Conservation (phyloP, 2,113 vertebrate species). For the Nyctereutes procyonoides region DNA sequence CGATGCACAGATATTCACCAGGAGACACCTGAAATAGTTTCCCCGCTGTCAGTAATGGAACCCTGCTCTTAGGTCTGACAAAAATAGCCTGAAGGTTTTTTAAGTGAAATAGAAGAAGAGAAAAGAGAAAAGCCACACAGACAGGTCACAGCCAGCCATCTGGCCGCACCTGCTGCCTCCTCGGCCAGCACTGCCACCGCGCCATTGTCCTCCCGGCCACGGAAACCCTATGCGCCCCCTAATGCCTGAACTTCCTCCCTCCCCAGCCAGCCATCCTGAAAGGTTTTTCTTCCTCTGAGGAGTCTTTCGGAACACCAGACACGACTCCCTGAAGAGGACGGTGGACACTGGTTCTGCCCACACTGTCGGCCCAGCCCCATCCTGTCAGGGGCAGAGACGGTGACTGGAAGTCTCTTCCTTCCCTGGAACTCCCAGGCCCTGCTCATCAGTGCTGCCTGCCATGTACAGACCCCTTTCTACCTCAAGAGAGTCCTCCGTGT, state of each 20-base stretch:
- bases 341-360: neutral
- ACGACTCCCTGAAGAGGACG: accelerated
- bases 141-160: neutral
- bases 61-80: neutral
- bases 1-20: neutral
- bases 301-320: neutral
- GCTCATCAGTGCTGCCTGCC: accelerated
- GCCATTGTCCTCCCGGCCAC: too few relatives aligned
- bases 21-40: neutral
- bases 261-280: too few relatives aligned
- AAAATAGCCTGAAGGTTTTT: neutral
- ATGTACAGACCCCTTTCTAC: accelerated
- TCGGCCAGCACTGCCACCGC: too few relatives aligned
- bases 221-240: accelerated
- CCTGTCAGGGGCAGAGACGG: neutral
- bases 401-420: too few relatives aligned
- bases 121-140: neutral
- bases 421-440: neutral
- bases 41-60: neutral
- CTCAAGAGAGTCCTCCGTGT: neutral
- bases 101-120: neutral
- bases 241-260: neutral
- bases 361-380: neutral
- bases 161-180: too few relatives aligned
- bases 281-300: neutral